Evolutionary conservation across 2,797 vertebrate species (phyloP).

Genomic region (Lepus oiostolus): DNA sequence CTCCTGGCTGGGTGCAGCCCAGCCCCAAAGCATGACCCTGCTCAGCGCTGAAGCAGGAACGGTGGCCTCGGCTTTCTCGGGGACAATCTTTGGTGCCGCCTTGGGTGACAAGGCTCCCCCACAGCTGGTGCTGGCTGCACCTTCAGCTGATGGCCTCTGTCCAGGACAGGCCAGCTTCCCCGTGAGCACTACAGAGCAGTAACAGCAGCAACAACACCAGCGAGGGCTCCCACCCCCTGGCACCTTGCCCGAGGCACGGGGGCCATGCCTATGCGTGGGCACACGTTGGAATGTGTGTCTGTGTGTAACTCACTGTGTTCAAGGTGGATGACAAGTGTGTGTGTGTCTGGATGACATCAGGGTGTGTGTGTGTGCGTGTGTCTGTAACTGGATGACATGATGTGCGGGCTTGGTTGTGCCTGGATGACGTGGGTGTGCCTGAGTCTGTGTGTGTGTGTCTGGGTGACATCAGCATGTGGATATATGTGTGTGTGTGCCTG

Average conservation of each 20-base stretch:
- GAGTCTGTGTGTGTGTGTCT: too few species aligned
- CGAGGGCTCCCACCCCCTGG: too few species aligned
- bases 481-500: background rate
- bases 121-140: background rate
- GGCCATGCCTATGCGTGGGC: background rate
- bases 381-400: too few species aligned
- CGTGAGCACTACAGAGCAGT: background rate
- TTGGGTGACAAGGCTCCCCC: background rate
- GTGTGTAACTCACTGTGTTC: background rate
- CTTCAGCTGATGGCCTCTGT: background rate
- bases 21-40: background rate
- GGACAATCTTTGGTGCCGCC: too few species aligned
- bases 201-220: too few species aligned
- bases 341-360: rapidly evolving
- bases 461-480: too few species aligned
- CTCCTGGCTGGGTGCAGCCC: rapidly evolving
- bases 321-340: background rate
- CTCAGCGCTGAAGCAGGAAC: background rate
- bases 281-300: background rate
- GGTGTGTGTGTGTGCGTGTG: background rate
- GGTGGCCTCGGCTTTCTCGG: background rate
- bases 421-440: too few species aligned
- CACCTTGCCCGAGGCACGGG: background rate
- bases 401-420: too few species aligned
- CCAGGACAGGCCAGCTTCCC: background rate